These are phyloP conservation scores for Itoplectis maculator DNA, from an alignment of 2,888 invertebrate genomes.

Conservation along the genomic window DNA sequence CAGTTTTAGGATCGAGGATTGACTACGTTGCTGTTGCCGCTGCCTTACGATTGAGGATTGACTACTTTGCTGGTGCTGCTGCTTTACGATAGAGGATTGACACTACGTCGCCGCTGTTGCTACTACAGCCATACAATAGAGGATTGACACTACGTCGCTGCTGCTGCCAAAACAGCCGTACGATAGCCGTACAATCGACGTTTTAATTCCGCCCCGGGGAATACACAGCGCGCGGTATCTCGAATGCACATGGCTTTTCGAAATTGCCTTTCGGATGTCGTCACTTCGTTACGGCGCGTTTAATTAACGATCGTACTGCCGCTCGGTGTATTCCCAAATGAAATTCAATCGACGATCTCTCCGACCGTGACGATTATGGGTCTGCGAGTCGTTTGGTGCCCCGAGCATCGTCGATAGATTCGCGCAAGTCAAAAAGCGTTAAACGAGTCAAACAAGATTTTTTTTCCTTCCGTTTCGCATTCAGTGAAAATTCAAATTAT, in stretches of 20 bases:
- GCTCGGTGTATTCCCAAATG: conserved; percentile 7
- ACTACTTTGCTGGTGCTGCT: too few relatives aligned
- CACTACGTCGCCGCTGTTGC: background rate
- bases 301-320: background rate
- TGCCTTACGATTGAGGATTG: too few relatives aligned
- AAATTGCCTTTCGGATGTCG: background rate
- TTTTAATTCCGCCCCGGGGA: conserved; percentile 48
- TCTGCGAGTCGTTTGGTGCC: background rate
- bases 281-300: conserved; percentile 2
- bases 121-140: too few relatives aligned
- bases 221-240: background rate
- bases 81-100: too few relatives aligned
- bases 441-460: too few relatives aligned
- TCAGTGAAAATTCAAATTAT: background rate
- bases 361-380: background rate
- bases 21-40: too few relatives aligned
- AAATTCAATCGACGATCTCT: conserved; percentile 5
- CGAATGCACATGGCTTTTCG: background rate
- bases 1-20: too few relatives aligned
- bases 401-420: background rate
- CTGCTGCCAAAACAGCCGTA: conserved; percentile 50
- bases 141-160: too few relatives aligned
- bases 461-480: background rate
- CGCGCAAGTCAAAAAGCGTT: background rate
- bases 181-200: conserved; percentile 30